Base-by-base conservation (phyloP, 1,140 invertebrate genomes). In the Aphelenchoides avenae region DNA sequence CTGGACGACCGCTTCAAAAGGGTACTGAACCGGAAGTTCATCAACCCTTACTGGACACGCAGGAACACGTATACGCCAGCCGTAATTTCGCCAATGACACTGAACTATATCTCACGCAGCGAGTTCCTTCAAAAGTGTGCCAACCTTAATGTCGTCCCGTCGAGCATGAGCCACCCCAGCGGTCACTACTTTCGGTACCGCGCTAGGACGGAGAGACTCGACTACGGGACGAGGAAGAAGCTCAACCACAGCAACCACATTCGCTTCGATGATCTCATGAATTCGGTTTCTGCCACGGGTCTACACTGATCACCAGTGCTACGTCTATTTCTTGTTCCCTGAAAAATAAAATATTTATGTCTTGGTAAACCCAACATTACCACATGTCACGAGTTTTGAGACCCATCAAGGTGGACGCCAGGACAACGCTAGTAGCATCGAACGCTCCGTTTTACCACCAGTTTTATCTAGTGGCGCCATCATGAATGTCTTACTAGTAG, bases 1-100 rank as follows among this genome's bases (percentile, higher is more conserved):
- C 46, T 66, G 5, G 63, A 66, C 37, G 52, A 11, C 24, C 57
- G 63, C 6, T 66, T 66, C 44, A 68, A 62, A 31, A 24, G 61
- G 36, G 31, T 66, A 2, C 9, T 67, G 15, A 64, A 66, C 24
- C 36, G 26, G 29, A 24, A 6, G 31, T 5, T 51, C 15, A 6
- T 6, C 20, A 43, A 6, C 15, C 50, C 5, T 6, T 7, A 49
- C 24, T 26, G 44, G 50, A 6, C 6, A 50, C 18, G 7, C 13
- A 44, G 50, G 29, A 49, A 49, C 13, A 49, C 29, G 13, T 11
- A 36, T n/a, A 6, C 7, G 18, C 46, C 5, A 6, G 50, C 29
- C 46, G 46, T 26, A 15, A 26, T 30, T 7, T 59, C 53, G 4
- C 49, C 9, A 55, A 3, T 20, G 13, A 7, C 3, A 20, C 11